A percentile compares a stretch with the other conserved stretches of the same genome.
Conservation (phyloP, 2,797 vertebrate species). For the Simalia tracyae region DNA sequence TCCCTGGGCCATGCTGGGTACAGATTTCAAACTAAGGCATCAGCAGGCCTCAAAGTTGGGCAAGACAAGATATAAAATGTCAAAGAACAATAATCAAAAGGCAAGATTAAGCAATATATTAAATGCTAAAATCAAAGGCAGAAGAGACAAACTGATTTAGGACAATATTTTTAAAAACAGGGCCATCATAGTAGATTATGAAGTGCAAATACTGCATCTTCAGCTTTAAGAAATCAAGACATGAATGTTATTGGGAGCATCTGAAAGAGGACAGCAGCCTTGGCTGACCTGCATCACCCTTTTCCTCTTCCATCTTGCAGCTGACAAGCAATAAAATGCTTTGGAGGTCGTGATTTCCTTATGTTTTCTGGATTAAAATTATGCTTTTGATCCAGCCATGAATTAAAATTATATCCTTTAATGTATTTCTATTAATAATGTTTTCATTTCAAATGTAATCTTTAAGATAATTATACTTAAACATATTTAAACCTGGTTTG, state of each 20-base stretch:
- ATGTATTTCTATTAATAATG: background rate
- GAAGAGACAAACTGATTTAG: background rate
- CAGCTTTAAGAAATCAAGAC: background rate
- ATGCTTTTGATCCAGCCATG: background rate
- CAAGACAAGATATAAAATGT: background rate
- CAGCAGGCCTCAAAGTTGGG: background rate
- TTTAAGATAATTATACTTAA: background rate
- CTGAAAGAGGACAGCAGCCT: background rate
- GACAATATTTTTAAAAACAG: background rate
- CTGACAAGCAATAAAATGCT: background rate
- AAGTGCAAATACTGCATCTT: background rate
- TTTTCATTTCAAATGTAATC: background rate
- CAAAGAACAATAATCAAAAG: background rate
- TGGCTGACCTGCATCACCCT: background rate
- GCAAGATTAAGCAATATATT: background rate
- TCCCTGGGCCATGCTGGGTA: background rate
- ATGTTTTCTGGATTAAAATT: background rate
- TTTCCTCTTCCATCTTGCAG: background rate
- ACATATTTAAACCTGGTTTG: background rate
- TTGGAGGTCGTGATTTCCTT: background rate
- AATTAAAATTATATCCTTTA: background rate
- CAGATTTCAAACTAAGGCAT: background rate
- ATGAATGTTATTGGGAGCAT: background rate
- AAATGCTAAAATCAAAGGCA: background rate
- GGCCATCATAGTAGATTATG: background rate